Base-by-base conservation (phyloP, 1,140 invertebrate species). In the Saccostrea glomerata region DNA sequence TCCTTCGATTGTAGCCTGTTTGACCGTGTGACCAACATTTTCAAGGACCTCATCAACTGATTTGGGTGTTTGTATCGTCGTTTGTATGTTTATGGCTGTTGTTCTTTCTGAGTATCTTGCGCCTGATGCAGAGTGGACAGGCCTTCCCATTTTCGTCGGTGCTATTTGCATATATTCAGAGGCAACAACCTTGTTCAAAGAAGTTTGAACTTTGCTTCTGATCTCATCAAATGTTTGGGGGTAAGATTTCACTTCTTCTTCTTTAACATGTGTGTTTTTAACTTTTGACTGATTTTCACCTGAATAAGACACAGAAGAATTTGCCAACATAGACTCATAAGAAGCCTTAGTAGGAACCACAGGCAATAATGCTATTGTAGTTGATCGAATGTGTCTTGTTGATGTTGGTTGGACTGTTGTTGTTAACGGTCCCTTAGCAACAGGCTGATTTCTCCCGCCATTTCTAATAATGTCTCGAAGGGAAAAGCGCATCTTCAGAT, bases 331-430 rank as follows among this genome's bases (percentile, higher is more conserved):
- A 3, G 58, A 63, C 1, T 63, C 15, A 20, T 63, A 12, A 30
- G 70, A 30, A 15, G 25, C 11, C 36, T 77, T 30, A 30, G 70
- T 77, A 25, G 70, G 70, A 12, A 15, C 30, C 5, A 30, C 25
- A 2, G 70, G 23, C 15, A 36, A 36, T 15, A 47, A 47, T 9
- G 30, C 6, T 23, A 4, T 36, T 36, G 23, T 17, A 30, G 70
- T 77, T 25, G 70, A 77, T 77, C 70, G 70, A 77, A 40, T 17
- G 5, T 77, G 23, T 77, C 70, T 77, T 12, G 70, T 77, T 25
- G 70, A 77, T 15, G 70, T 77, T 25, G 70, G 70, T 36, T 77
- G 70, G 25, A 25, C 25, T 2, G 70, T 77, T 36, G 70, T 77
- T 77, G 70, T 77, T 36, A 36, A 13, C 13, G 25, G 4, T 30